Conservation (phyloP, 2,888 invertebrate genomes). For the Acrobasis suavella region DNA sequence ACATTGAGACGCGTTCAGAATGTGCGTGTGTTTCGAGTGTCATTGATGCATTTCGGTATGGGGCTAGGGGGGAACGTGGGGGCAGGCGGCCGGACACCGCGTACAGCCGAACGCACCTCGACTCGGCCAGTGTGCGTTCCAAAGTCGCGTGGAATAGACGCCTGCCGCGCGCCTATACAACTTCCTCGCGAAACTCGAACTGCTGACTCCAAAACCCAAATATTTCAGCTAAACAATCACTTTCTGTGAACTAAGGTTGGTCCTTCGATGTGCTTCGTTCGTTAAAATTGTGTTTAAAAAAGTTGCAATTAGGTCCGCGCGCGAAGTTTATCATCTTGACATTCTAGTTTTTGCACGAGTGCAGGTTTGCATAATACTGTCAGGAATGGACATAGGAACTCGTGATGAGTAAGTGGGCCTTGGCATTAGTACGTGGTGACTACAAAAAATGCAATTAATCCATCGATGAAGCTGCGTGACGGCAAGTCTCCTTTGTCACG, state of each 20-base stretch:
- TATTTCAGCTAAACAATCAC: slow-evolving; percentile 41
- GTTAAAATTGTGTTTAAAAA: slow-evolving; percentile 40
- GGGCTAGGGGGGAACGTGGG: slow-evolving; percentile 57
- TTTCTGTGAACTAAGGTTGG: slow-evolving; percentile 60
- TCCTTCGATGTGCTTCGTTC: slow-evolving; percentile 55
- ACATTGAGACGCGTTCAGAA: slow-evolving; percentile 59
- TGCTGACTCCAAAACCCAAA: slow-evolving; percentile 46
- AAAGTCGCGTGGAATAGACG: slow-evolving; percentile 62
- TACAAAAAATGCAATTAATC: slow-evolving; percentile 77
- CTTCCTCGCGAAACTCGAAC: slow-evolving; percentile 73
- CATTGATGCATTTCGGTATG: slow-evolving; percentile 81
- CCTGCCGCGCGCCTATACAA: slow-evolving; percentile 68
- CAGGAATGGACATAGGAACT: slow-evolving; percentile 75
- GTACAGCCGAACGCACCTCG: slow-evolving; percentile 50
- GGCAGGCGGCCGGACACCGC: slow-evolving; percentile 59
- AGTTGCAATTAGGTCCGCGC: slow-evolving; percentile 50
- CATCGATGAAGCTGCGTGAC: slow-evolving; percentile 62
- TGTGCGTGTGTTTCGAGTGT: slow-evolving; percentile 77
- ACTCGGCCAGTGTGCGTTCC: slow-evolving; percentile 71
- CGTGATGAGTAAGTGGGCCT: slow-evolving; percentile 77
- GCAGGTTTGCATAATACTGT: slow-evolving; percentile 67
- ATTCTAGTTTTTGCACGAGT: slow-evolving; percentile 64
- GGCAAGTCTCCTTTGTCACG: slow-evolving; percentile 77
- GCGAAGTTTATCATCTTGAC: slow-evolving; percentile 61
- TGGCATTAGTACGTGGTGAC: slow-evolving; percentile 72